Evolutionary conservation across 2,113 vertebrate genomes (phyloP).

Genomic region (Scytalopus superciliaris): DNA sequence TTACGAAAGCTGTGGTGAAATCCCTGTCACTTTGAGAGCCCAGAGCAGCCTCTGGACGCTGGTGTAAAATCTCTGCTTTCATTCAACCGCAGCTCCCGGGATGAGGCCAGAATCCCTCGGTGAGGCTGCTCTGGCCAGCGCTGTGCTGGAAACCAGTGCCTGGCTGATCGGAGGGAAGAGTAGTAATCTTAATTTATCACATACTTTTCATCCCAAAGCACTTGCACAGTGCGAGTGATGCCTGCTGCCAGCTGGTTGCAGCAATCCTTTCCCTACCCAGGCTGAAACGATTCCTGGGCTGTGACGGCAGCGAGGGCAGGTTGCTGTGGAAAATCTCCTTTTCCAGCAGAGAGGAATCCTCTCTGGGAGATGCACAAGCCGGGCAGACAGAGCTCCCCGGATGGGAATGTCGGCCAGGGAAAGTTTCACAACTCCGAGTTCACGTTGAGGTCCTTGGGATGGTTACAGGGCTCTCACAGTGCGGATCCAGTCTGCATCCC

Average conservation of each 20-base stretch:
- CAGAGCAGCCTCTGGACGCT: background rate
- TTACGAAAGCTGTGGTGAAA: background rate
- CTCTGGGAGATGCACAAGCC: background rate
- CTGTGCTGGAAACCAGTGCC: background rate
- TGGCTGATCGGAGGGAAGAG: background rate
- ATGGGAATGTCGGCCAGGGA: background rate
- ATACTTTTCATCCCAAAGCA: background rate
- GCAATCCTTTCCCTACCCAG: background rate
- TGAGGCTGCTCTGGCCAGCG: background rate
- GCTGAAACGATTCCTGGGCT: background rate
- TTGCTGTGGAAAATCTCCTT: background rate
- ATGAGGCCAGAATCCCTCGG: background rate
- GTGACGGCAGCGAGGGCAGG: background rate
- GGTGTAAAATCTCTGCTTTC: constrained; percentile 16
- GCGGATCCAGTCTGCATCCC: background rate
- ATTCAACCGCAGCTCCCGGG: background rate
- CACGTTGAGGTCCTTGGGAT: background rate
- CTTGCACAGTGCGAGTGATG: background rate
- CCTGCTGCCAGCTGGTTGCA: background rate
- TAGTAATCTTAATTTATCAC: constrained; percentile 14
- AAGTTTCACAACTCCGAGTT: background rate
- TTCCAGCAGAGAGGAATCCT: background rate
- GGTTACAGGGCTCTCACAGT: background rate
- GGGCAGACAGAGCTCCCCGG: background rate
- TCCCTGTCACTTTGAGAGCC: background rate